Conservation (phyloP, 1,140 invertebrate genomes). For the Eupeodes corollae region DNA sequence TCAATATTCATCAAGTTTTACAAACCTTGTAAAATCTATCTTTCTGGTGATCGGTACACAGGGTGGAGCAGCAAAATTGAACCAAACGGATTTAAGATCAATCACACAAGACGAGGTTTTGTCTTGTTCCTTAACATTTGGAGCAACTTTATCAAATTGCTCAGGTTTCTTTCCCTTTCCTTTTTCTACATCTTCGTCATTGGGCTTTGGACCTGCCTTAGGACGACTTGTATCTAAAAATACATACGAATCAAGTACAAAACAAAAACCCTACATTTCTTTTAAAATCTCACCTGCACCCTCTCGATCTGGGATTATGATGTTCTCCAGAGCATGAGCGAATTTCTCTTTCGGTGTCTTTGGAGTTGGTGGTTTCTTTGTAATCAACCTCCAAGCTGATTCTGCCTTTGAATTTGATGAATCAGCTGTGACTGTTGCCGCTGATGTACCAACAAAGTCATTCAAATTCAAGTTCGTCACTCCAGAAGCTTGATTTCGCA, state of each 20-base stretch:
- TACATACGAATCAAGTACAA: neutral
- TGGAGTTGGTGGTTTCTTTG: constrained; percentile 32
- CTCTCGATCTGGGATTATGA: constrained; percentile 13
- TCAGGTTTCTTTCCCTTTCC: constrained; percentile 15
- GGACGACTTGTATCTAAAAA: constrained; percentile 7
- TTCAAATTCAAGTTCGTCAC: constrained; percentile 18
- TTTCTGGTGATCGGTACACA: constrained; percentile 87
- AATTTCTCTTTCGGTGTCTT: constrained; percentile 34
- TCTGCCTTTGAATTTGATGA: constrained; percentile 23
- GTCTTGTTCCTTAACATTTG: constrained; percentile 32
- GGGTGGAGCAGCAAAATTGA: constrained; percentile 94
- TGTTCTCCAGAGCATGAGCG: constrained; percentile 19
- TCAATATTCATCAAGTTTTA: too few relatives aligned
- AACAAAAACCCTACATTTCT: neutral
- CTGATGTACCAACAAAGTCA: constrained; percentile 13
- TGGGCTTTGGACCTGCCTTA: constrained; percentile 20
- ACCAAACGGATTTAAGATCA: constrained; percentile 85
- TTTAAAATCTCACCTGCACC: neutral
- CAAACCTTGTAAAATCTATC: constrained; percentile 82
- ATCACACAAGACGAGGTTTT: constrained; percentile 68
- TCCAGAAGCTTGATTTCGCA: constrained; percentile 15
- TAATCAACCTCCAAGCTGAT: constrained; percentile 26
- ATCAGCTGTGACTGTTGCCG: constrained; percentile 10
- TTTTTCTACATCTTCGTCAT: constrained; percentile 30
- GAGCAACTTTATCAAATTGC: constrained; percentile 24